Conservation (phyloP, 2,797 vertebrate genomes). For the Leptoclinus maculatus region DNA sequence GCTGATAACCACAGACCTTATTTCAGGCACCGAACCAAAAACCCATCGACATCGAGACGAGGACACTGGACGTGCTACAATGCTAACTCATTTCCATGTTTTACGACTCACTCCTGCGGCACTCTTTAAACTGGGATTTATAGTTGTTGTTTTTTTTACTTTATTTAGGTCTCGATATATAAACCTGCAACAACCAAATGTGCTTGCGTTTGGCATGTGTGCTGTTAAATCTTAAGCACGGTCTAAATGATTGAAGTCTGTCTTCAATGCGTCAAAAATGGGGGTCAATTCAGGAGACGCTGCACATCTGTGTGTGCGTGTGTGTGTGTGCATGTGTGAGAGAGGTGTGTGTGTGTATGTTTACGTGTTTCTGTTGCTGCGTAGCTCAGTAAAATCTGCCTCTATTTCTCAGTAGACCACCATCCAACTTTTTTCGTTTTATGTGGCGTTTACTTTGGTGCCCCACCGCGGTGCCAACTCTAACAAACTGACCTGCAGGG, state of each 20-base stretch:
- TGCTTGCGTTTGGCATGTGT: conserved; percentile 7
- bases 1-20: neutral
- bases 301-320: neutral
- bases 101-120: too few relatives aligned
- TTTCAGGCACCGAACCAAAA: neutral
- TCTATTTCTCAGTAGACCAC: conserved; percentile 62
- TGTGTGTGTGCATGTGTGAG: neutral
- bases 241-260: conserved; percentile 9
- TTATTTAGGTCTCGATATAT: neutral
- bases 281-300: conserved; percentile 45
- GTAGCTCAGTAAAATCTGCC: conserved; percentile 33
- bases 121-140: neutral
- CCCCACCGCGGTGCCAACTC: conserved; percentile 60
- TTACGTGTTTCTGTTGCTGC: conserved; percentile 28
- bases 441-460: conserved; percentile 58
- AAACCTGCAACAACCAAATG: neutral
- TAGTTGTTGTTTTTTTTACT: neutral
- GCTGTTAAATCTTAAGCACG: conserved; percentile 31
- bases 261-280: conserved; percentile 12
- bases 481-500: conserved; percentile 63
- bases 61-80: too few relatives aligned
- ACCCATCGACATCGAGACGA: too few relatives aligned
- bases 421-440: conserved; percentile 51
- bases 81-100: neutral
- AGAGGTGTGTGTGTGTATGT: conserved; percentile 22